Conservation (phyloP, 2,797 vertebrate species). For the Salarias fasciatus region DNA sequence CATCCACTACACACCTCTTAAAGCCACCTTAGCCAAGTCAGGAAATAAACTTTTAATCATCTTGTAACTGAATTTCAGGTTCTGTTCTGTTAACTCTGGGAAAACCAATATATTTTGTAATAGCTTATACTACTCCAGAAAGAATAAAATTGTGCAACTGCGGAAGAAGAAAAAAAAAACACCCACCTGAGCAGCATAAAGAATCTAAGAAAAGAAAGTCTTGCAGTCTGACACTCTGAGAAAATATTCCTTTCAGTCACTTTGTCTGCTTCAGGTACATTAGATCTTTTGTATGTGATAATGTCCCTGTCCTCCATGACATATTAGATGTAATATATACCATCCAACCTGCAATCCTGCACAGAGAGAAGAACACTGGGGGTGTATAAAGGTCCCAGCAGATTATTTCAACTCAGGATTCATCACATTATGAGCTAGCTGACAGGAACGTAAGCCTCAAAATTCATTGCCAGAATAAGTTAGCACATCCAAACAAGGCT, state of each 20-base stretch:
- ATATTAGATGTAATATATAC: conserved; percentile 40
- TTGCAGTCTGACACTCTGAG: conserved; percentile 12
- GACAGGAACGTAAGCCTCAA: conserved; percentile 26
- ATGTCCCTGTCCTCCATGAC: conserved; percentile 22
- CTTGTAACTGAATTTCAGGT: too few relatives aligned
- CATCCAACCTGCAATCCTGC: conserved; percentile 32
- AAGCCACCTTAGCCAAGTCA: too few relatives aligned
- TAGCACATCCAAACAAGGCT: conserved; percentile 3
- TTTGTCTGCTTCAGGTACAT: conserved; percentile 16
- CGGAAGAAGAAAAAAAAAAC: too few relatives aligned
- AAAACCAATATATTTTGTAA: too few relatives aligned
- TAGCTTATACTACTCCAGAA: too few relatives aligned
- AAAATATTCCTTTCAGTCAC: conserved; percentile 25
- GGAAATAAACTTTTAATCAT: too few relatives aligned
- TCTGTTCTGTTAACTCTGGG: too few relatives aligned
- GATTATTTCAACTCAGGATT: conserved; percentile 37
- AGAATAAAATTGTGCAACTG: neutral
- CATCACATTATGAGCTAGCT: conserved; percentile 36
- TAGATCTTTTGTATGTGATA: conserved; percentile 29
- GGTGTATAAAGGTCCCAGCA: conserved; percentile 27
- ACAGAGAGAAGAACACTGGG: conserved; percentile 18
- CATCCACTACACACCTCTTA: too few relatives aligned
- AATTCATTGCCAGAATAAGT: conserved; percentile 19
- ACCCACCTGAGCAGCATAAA: conserved; percentile 27
- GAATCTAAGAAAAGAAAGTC: neutral